Evolutionary conservation across 1,140 invertebrate genomes (phyloP).

Genomic region (Stegodyphus dumicola): DNA sequence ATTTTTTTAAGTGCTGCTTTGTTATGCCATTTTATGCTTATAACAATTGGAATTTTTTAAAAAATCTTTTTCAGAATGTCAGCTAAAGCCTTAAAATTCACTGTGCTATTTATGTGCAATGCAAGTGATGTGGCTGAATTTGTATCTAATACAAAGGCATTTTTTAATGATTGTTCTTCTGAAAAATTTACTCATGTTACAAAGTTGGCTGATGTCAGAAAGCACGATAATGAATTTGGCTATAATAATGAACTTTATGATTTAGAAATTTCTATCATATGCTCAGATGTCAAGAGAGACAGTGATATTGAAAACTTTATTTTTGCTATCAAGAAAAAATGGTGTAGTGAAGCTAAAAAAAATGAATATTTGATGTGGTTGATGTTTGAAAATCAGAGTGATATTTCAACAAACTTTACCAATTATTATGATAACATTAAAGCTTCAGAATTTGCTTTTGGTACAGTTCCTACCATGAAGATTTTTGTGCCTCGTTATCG

Average conservation of each 20-base stretch:
- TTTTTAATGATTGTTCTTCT: slow-evolving; percentile 14
- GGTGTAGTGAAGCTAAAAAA: slow-evolving; percentile 30
- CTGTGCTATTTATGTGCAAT: too few relatives aligned
- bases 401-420: not conserved
- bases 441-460: slow-evolving; percentile 51
- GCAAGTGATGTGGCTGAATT: not conserved
- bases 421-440: slow-evolving; percentile 13
- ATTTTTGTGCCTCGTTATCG: slow-evolving; percentile 21
- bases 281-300: slow-evolving; percentile 14
- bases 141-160: slow-evolving; percentile 6
- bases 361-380: slow-evolving; percentile 44
- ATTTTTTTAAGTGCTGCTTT: too few relatives aligned
- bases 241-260: slow-evolving; percentile 20
- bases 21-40: too few relatives aligned
- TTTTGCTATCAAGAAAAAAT: slow-evolving; percentile 10
- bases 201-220: not conserved
- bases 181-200: slow-evolving; percentile 5
- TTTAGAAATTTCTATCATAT: slow-evolving; percentile 6
- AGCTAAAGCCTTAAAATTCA: too few relatives aligned
- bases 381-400: slow-evolving; percentile 3
- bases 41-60: too few relatives aligned
- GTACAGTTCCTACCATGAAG: slow-evolving; percentile 35
- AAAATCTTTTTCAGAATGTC: too few relatives aligned
- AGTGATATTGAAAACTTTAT: slow-evolving; percentile 26
- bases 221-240: slow-evolving; percentile 4